Conservation (phyloP, 2,797 vertebrate species). For the Coracias cyanogaster region DNA sequence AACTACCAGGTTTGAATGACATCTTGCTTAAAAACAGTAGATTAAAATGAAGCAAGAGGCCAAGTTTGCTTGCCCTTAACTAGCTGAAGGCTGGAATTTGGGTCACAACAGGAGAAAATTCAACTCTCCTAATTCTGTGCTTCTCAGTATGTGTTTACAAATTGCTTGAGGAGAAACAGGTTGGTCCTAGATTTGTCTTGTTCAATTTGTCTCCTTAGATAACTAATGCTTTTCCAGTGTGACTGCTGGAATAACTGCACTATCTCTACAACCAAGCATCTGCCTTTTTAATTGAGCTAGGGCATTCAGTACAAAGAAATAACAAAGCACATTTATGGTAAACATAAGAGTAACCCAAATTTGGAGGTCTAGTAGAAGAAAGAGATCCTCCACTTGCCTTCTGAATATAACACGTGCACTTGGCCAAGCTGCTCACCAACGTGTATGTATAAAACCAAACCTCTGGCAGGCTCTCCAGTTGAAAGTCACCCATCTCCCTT, state of each 20-base stretch:
- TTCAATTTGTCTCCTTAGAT: constrained; percentile 43
- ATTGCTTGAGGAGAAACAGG: constrained; percentile 31
- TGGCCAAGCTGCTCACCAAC: background rate
- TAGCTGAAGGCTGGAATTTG: background rate
- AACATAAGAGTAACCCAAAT: background rate
- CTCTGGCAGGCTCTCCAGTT: background rate
- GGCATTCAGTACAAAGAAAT: background rate
- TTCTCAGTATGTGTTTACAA: constrained; percentile 13
- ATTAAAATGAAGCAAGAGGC: background rate
- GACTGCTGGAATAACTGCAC: background rate
- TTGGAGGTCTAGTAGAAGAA: background rate
- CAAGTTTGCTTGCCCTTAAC: background rate
- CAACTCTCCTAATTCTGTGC: background rate
- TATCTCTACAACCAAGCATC: background rate
- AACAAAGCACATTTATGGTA: background rate
- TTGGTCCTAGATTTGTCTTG: constrained; percentile 47
- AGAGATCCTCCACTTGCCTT: background rate
- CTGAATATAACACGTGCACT: background rate
- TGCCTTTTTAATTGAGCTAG: background rate
- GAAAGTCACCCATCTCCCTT: background rate
- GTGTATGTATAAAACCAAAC: background rate
- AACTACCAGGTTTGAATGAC: background rate
- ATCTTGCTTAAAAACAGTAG: background rate
- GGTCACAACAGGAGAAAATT: background rate
- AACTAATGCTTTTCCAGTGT: constrained; percentile 6